Base-by-base conservation (phyloP, 1,140 invertebrate species). In the Caenorhabditis inopinata region DNA sequence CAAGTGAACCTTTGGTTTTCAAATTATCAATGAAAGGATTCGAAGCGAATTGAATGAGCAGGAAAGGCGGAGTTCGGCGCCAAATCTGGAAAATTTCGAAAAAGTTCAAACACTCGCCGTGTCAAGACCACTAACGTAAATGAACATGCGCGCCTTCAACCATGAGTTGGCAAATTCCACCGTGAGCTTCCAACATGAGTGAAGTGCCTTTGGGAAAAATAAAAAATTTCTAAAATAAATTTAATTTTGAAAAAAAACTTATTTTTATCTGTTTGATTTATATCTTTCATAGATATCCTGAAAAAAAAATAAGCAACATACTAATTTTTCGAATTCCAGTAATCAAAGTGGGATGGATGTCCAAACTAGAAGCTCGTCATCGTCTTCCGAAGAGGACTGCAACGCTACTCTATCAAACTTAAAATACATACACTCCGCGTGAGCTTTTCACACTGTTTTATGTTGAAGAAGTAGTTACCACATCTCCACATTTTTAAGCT, bases 161-260 rank as follows among this genome's bases (percentile, higher is more conserved):
- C 58, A 68, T 68, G 58, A 68, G 58, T 68, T 68, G 58, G 58
- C 58, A 68, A 68, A 18, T 29, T 38, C 38, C 12, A 29, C 18
- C n/a, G 58, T 21, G 23, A 68, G n/a, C n/a, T n/a, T n/a, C n/a
- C n/a, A n/a, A n/a, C n/a, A n/a, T n/a, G n/a, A n/a, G n/a, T n/a
- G n/a, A n/a, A n/a, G n/a, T n/a, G n/a, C n/a, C n/a, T n/a, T n/a
- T n/a, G n/a, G n/a, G n/a, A n/a, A n/a, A n/a, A n/a, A n/a, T n/a
- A n/a, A n/a, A n/a, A n/a, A n/a, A n/a, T n/a, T n/a, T n/a, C n/a
- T n/a, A n/a, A n/a, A n/a, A n/a, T n/a, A n/a, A n/a, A n/a, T n/a
- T n/a, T n/a, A n/a, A n/a, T 32, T 58, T 32, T 27, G 27, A 7
- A 53, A 25, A 32, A 23, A 58, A 32, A 21, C 16, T 21, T 7